phyloP scores from a whole-genome alignment of 2,888 invertebrate species.

The Patella depressa region DNA sequence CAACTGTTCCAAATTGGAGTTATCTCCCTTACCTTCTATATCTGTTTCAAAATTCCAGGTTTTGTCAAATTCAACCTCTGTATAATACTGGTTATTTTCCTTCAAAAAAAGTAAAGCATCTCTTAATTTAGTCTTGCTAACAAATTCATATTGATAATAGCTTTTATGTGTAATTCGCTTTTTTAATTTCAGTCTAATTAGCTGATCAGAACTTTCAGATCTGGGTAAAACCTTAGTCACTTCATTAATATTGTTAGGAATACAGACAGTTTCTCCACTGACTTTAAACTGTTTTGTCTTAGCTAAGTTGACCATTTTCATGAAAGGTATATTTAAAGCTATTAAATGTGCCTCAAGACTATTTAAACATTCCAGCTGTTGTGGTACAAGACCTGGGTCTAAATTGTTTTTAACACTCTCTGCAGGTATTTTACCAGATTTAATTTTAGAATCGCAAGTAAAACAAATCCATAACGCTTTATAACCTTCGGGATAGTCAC shows the following conservation, averaged over 20 bases:
- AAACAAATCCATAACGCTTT: not conserved
- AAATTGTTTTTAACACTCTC: slow-evolving; percentile 13
- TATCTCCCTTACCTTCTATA: too few species aligned
- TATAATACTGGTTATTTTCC: not conserved
- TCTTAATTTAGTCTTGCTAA: not conserved
- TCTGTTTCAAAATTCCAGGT: not conserved
- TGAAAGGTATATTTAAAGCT: slow-evolving; percentile 1
- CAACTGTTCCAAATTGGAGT: too few species aligned
- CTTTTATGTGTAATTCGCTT: not conserved
- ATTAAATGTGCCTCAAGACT: not conserved
- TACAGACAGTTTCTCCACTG: not conserved
- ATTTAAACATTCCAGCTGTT: not conserved
- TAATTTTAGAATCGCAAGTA: not conserved
- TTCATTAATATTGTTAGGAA: slow-evolving; percentile 6
- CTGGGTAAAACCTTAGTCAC: not conserved
- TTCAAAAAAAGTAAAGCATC: slow-evolving; percentile 3
- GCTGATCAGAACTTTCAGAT: not conserved
- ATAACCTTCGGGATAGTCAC: not conserved
- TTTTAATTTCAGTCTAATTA: not conserved
- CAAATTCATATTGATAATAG: not conserved
- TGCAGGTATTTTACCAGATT: slow-evolving; percentile 5
- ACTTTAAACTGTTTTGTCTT: not conserved
- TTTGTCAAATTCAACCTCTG: not conserved
- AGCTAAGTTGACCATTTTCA: not conserved
- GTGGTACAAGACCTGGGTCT: not conserved